Conservation (phyloP, 2,113 vertebrate species). For the Gila orcuttii region DNA sequence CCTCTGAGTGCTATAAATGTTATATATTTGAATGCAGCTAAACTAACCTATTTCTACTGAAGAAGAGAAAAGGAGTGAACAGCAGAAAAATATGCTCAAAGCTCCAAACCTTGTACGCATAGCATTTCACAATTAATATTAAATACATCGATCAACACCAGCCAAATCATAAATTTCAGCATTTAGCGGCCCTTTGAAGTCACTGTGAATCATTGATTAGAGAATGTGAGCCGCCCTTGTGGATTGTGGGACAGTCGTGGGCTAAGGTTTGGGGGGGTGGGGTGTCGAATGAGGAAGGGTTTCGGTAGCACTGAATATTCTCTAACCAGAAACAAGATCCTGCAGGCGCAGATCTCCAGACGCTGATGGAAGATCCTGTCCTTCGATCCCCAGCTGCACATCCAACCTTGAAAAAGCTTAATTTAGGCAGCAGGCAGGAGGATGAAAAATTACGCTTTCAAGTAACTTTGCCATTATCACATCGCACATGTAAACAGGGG, state of each 20-base stretch:
- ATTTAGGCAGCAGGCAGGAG: conserved; percentile 58
- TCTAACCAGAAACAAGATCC: conserved; percentile 59
- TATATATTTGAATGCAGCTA: background rate
- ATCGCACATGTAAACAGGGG: conserved; percentile 42
- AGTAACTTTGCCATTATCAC: conserved; percentile 45
- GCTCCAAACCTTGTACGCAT: background rate
- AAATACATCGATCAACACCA: background rate
- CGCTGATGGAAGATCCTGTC: conserved; percentile 60
- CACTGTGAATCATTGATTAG: conserved; percentile 19
- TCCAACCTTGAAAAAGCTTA: conserved; percentile 60
- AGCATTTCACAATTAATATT: background rate
- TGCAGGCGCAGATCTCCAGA: conserved; percentile 56
- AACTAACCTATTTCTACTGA: conserved; percentile 42
- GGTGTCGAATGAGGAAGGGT: conserved; percentile 37
- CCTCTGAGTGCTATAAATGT: no score
- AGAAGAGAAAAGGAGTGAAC: background rate
- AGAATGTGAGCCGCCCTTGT: background rate
- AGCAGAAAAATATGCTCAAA: background rate
- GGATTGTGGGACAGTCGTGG: background rate
- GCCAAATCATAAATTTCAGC: background rate
- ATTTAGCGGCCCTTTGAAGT: background rate
- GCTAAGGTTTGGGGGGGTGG: background rate
- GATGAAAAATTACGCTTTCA: conserved; percentile 55
- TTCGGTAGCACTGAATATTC: conserved; percentile 51
- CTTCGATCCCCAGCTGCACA: conserved; percentile 54